Base-by-base conservation (phyloP, 2,797 vertebrate species). In the Alcedo quadribrachys region DNA sequence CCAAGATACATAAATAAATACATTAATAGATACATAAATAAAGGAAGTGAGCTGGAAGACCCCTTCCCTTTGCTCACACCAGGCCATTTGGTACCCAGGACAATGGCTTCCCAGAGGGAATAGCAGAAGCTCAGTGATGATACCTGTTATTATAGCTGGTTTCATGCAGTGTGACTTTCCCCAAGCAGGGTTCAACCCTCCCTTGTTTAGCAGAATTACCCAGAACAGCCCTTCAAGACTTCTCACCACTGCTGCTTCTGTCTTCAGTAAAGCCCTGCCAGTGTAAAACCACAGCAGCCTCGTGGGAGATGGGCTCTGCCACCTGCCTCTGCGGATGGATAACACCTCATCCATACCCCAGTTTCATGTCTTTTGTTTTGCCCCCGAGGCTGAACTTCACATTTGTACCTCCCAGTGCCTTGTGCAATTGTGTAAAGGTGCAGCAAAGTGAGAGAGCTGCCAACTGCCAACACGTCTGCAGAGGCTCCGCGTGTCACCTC, bases 401-500 rank as follows among this genome's bases (percentile, higher is more conserved):
- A 90, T 93, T 94, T 80, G 60, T 93, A 95, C 71, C 87, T 95
- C 92, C 93, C 90, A 78, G 87, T 95, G 93, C 79, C 94, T 86
- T 91, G 85, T 58, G 95, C 94, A 95, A 92, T 92, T 95, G 91
- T 90, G 92, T 84, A 88, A 95, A 96, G 91, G 91, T 93, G 92
- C 94, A 96, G 70, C 90, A 54, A 94, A 94, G 90, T 5, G 8
- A 89, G 90, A 75, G 80, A 92, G 81, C 90, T 95, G 94, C 95
- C 94, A 94, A 91, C 90, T 94, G 92, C 37, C 93, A 93, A 54
- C 86, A 48, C 75, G 42, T 77, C 57, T 80, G 94, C 88, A 46
- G 93, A 74, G 78, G 89, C 75, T 40, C 37, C 37, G 3, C 14
- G 14, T 40, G 37, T 40, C 37, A 40, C 37, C 37, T 40, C 37